Percentiles rank a stretch among this genome's conserved stretches.
Evolutionary conservation across 1,140 invertebrate species (phyloP).

Genomic region (Anadara kagoshimensis): DNA sequence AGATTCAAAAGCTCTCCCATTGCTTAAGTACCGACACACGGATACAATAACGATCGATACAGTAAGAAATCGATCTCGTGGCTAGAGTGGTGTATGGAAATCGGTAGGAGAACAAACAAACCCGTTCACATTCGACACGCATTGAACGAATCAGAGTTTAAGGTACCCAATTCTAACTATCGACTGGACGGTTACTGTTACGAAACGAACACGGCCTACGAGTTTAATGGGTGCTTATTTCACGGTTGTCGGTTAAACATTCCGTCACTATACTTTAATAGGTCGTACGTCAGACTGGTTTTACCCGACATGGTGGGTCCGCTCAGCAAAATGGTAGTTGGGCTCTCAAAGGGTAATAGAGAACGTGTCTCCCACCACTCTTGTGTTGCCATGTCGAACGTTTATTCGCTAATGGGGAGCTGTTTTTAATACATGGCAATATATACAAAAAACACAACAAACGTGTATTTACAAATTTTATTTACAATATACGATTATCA

Average conservation of each 20-base stretch:
- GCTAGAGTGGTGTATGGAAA: constrained; percentile 27
- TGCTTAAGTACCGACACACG: constrained; percentile 15
- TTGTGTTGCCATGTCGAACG: background rate
- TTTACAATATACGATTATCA: background rate
- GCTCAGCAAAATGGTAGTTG: background rate
- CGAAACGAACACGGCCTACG: constrained; percentile 28
- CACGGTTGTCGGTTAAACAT: constrained; percentile 26
- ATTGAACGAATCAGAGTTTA: constrained; percentile 28
- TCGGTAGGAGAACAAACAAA: background rate
- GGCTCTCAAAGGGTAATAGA: background rate
- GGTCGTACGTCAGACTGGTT: no score
- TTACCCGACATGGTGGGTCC: background rate
- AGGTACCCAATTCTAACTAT: constrained; percentile 26
- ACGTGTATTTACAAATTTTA: background rate
- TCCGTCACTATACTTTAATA: no score
- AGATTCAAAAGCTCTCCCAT: constrained; percentile 21
- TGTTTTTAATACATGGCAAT: background rate
- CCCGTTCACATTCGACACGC: constrained; percentile 20
- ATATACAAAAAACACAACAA: background rate
- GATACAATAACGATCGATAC: constrained; percentile 17
- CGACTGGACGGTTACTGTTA: constrained; percentile 34
- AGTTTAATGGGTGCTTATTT: constrained; percentile 49
- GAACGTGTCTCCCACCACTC: background rate
- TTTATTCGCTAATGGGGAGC: no score
- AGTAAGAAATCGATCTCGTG: constrained; percentile 26